Evolutionary conservation across 2,113 vertebrate genomes (phyloP).

Genomic region (Baryphthengus martii): DNA sequence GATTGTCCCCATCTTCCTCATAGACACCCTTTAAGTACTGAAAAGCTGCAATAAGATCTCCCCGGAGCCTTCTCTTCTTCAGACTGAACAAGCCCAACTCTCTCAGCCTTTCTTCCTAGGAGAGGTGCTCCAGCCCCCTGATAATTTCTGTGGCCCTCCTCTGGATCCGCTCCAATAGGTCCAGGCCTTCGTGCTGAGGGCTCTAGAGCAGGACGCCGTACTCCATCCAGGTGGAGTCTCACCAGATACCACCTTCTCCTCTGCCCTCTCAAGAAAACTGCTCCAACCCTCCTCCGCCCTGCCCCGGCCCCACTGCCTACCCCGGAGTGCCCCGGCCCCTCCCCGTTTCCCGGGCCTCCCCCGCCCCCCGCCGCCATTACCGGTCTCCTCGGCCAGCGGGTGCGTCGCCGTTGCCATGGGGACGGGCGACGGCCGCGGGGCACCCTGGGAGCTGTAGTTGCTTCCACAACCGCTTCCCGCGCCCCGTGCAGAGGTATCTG

Average conservation of each 20-base stretch:
- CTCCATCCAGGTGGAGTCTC: background rate
- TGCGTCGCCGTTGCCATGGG: background rate
- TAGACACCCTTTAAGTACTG: background rate
- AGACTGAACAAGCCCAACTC: background rate
- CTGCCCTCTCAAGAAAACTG: background rate
- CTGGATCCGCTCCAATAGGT: background rate
- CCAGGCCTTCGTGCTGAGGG: background rate
- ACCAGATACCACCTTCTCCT: background rate
- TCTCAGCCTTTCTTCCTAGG: background rate
- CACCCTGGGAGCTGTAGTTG: background rate
- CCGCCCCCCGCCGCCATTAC: background rate
- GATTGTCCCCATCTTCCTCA: background rate
- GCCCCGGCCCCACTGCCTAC: background rate
- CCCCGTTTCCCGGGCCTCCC: background rate
- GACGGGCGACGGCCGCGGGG: background rate
- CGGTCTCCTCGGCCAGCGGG: background rate
- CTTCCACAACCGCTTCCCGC: no score
- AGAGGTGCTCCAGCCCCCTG: background rate
- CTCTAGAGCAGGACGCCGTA: background rate
- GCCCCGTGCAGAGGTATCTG: fast-evolving
- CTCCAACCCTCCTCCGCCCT: no score
- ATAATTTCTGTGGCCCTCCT: background rate
- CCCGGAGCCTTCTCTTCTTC: background rate
- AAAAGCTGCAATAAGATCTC: background rate
- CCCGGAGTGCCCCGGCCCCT: background rate